Percentiles rank a stretch among this genome's conserved stretches.
Conservation (phyloP, 2,113 vertebrate genomes). For the Galbula dea region DNA sequence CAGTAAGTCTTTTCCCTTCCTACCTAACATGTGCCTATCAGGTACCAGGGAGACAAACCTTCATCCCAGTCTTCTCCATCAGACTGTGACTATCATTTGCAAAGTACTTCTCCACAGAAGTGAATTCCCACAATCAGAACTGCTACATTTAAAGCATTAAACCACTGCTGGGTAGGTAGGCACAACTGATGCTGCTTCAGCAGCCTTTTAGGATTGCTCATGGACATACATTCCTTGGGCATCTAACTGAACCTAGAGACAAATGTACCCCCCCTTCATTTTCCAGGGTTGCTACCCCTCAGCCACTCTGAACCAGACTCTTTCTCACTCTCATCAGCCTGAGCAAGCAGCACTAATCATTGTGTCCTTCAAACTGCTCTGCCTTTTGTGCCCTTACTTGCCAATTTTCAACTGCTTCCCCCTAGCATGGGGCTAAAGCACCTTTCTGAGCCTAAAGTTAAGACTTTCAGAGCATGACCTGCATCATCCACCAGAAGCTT, state of each 20-base stretch:
- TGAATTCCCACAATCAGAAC: neutral
- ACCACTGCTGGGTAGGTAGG: neutral
- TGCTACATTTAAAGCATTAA: neutral
- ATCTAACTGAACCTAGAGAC: neutral
- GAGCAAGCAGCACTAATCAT: neutral
- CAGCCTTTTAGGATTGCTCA: neutral
- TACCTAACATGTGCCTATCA: neutral
- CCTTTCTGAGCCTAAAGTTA: neutral
- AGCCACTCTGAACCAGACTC: neutral
- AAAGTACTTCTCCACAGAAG: neutral
- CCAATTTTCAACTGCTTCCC: neutral
- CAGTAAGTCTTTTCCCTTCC: neutral
- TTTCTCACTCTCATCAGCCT: neutral
- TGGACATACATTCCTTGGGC: neutral
- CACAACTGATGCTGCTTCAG: neutral
- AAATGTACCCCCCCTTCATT: neutral
- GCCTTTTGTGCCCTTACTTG: neutral
- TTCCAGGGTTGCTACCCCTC: neutral
- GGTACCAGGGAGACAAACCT: neutral
- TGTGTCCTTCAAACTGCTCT: neutral
- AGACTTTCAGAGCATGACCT: neutral
- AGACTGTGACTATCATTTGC: neutral
- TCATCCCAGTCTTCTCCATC: neutral
- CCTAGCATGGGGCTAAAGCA: neutral
- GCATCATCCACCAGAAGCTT: neutral